phyloP scores from a whole-genome alignment of 2,888 invertebrate genomes.

The Pocota personata region DNA sequence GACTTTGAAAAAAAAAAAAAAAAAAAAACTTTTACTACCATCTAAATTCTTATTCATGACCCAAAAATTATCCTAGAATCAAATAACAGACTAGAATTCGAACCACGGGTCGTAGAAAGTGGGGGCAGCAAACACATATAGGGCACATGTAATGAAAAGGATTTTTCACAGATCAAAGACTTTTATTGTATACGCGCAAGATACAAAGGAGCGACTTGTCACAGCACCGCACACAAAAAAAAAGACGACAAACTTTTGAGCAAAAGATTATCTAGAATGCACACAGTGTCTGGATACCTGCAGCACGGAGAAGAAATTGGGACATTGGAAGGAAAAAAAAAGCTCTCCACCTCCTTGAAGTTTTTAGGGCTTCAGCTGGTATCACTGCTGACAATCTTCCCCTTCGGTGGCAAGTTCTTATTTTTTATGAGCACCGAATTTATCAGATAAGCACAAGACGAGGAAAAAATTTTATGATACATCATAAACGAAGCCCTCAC shows the following conservation, averaged over 20 bases:
- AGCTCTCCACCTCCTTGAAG: background rate
- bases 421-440: conserved; percentile 52
- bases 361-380: background rate
- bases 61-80: conserved; percentile 61
- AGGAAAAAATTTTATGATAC: conserved; percentile 46
- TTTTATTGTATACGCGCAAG: conserved; percentile 15
- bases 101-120: background rate
- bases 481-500: conserved; percentile 49
- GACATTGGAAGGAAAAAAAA: background rate
- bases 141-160: conserved; percentile 5
- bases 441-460: conserved; percentile 50
- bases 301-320: background rate
- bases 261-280: conserved; percentile 38
- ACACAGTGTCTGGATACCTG: conserved; percentile 9
- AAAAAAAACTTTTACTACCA: conserved; percentile 11
- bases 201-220: conserved; percentile 5
- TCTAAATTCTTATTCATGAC: conserved; percentile 55
- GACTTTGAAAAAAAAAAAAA: background rate
- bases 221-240: background rate
- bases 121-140: background rate
- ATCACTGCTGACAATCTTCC: conserved; percentile 51
- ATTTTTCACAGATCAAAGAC: conserved; percentile 49
- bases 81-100: conserved; percentile 19
- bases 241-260: conserved; percentile 15
- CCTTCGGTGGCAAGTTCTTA: conserved; percentile 33